These are phyloP conservation scores for Leptinotarsa haldemani DNA, from an alignment of 2,888 invertebrate genomes.

Conservation along the genomic window DNA sequence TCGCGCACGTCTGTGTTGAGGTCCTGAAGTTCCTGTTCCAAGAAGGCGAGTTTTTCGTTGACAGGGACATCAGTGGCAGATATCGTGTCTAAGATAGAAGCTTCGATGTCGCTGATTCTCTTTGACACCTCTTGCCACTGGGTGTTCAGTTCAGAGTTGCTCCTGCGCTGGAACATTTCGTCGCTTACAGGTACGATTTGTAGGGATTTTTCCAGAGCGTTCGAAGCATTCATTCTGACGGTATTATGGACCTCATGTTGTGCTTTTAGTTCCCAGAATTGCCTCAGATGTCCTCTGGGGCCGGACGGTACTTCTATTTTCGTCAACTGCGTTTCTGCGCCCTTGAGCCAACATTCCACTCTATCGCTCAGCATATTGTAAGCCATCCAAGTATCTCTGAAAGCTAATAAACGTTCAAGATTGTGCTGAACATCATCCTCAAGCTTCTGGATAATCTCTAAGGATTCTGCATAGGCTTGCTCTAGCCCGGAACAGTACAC, in stretches of 20 bases:
- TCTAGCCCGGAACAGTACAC: constrained; percentile 82
- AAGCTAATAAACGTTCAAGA: constrained; percentile 77
- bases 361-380: constrained; percentile 80
- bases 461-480: constrained; percentile 77
- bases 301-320: constrained; percentile 74
- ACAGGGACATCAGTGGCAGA: constrained; percentile 80
- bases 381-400: constrained; percentile 81
- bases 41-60: constrained; percentile 78
- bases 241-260: constrained; percentile 87
- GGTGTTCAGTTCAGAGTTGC: constrained; percentile 81
- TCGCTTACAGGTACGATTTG: constrained; percentile 85
- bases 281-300: constrained; percentile 77
- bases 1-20: constrained; percentile 76
- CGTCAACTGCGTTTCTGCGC: constrained; percentile 78
- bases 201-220: constrained; percentile 81
- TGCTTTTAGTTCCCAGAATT: constrained; percentile 91
- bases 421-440: constrained; percentile 83
- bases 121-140: constrained; percentile 78
- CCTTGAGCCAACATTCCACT: constrained; percentile 81
- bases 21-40: constrained; percentile 83
- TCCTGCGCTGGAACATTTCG: constrained; percentile 83
- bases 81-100: constrained; percentile 76
- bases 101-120: constrained; percentile 75
- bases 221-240: constrained; percentile 78
- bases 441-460: constrained; percentile 78